Evolutionary conservation across 2,888 invertebrate species (phyloP).

Genomic region (Drosophila siamana): DNA sequence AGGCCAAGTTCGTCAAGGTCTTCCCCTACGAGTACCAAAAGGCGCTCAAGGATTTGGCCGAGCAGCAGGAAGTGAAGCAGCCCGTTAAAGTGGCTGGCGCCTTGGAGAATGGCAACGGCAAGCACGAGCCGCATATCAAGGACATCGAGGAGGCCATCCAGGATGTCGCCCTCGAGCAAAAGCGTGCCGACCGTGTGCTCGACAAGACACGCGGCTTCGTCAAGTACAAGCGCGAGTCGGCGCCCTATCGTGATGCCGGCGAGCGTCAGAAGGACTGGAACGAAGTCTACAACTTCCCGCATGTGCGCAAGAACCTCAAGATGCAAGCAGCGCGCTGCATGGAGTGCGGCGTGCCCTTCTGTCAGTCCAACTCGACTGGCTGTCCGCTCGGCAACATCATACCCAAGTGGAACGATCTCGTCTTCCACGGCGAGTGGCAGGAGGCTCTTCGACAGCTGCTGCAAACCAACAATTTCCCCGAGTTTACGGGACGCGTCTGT

Average conservation of each 20-base stretch:
- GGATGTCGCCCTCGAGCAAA: constrained; percentile 91
- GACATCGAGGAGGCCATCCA: constrained; percentile 96
- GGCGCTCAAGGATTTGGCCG: constrained; percentile 90
- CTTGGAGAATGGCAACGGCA: constrained; percentile 84
- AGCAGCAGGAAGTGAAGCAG: constrained; percentile 78
- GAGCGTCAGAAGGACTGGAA: constrained; percentile 97
- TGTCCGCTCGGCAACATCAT: constrained; percentile 99
- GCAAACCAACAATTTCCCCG: constrained; percentile 99
- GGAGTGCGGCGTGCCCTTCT: constrained; percentile 99
- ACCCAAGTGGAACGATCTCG: constrained; percentile 99
- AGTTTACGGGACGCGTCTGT: constrained; percentile 96
- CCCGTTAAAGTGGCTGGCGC: constrained; percentile 67
- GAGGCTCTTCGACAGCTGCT: constrained; percentile 96
- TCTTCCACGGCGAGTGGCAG: constrained; percentile 97
- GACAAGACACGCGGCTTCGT: constrained; percentile 97
- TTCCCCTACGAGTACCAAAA: constrained; percentile 99
- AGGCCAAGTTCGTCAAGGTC: constrained; percentile 95
- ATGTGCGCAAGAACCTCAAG: constrained; percentile 94
- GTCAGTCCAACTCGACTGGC: constrained; percentile 95
- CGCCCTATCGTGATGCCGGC: constrained; percentile 93
- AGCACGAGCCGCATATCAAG: constrained; percentile 86
- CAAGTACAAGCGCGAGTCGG: constrained; percentile 96
- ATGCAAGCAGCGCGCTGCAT: constrained; percentile 98
- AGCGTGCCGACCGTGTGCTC: constrained; percentile 92
- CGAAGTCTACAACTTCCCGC: constrained; percentile 95